phyloP scores from a whole-genome alignment of 2,888 invertebrate genomes.

The Galeopsomyia nigrocyanea region DNA sequence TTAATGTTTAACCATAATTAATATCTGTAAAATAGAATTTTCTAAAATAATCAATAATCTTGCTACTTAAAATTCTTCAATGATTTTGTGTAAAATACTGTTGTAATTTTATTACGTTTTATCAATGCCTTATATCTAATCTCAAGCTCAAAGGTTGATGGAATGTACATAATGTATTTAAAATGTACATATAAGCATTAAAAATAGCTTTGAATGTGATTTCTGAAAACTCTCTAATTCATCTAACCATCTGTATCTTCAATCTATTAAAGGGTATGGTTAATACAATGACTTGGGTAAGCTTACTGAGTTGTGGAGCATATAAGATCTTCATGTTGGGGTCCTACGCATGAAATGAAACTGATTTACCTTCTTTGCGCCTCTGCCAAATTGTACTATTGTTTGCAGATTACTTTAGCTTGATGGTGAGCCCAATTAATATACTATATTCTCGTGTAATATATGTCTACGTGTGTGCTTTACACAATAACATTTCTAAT shows the following conservation, averaged over 20 bases:
- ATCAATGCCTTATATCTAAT: conserved; percentile 8
- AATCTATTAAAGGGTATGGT: conserved; percentile 47
- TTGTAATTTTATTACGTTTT: conserved; percentile 1
- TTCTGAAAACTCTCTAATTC: conserved; percentile 18
- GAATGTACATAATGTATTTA: conserved; percentile 16
- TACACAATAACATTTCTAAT: conserved; percentile 6
- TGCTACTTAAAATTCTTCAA: conserved; percentile 4
- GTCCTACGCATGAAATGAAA: conserved; percentile 36
- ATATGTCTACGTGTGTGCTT: neutral
- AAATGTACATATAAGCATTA: conserved; percentile 22
- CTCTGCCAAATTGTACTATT: conserved; percentile 36
- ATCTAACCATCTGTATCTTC: conserved; percentile 27
- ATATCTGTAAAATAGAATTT: conserved; percentile 15
- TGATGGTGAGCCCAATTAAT: conserved; percentile 44
- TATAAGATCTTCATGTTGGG: conserved; percentile 30
- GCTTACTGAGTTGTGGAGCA: conserved; percentile 40
- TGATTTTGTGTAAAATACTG: neutral
- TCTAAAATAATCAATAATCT: conserved; percentile 19
- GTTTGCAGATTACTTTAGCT: conserved; percentile 39
- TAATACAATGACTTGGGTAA: conserved; percentile 42
- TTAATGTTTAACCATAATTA: conserved; percentile 26
- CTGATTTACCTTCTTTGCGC: conserved; percentile 32
- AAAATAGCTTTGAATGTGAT: conserved; percentile 3
- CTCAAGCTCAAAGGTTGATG: conserved; percentile 23
- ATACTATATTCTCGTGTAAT: conserved; percentile 6